phyloP scores from a whole-genome alignment of 35 echinoderm and acorn worm species.

The Nesometra sesokonis region DNA sequence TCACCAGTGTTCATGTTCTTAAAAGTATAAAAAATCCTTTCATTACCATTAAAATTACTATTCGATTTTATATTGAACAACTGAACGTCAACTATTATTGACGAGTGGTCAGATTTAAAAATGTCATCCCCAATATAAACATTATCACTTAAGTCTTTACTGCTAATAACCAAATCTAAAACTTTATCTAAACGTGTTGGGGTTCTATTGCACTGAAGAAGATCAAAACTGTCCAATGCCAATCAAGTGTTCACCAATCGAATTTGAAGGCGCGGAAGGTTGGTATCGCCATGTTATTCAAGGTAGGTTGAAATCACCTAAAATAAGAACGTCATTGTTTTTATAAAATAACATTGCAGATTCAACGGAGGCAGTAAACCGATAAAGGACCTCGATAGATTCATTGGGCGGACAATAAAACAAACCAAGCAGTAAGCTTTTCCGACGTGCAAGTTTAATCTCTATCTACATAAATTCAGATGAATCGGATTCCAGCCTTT shows the following conservation, averaged over 20 bases:
- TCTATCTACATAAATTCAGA: background rate
- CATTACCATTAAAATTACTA: too few relatives aligned
- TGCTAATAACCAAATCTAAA: background rate
- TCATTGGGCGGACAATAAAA: background rate
- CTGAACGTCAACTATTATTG: too few relatives aligned
- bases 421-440: too few relatives aligned
- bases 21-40: too few relatives aligned
- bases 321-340: background rate
- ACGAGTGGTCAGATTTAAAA: too few relatives aligned
- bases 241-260: background rate
- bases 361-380: background rate
- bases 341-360: background rate
- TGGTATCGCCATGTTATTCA: background rate
- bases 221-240: background rate
- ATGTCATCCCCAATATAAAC: too few relatives aligned
- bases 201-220: background rate
- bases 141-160: too few relatives aligned
- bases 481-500: background rate
- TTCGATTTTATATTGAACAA: too few relatives aligned
- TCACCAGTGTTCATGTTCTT: too few relatives aligned
- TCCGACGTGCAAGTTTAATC: background rate
- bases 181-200: background rate
- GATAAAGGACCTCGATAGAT: background rate
- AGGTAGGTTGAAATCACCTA: background rate
- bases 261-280: background rate